These are phyloP conservation scores for Pterocles burchelli DNA, from an alignment of 2,113 vertebrate species.

Conservation along the genomic window DNA sequence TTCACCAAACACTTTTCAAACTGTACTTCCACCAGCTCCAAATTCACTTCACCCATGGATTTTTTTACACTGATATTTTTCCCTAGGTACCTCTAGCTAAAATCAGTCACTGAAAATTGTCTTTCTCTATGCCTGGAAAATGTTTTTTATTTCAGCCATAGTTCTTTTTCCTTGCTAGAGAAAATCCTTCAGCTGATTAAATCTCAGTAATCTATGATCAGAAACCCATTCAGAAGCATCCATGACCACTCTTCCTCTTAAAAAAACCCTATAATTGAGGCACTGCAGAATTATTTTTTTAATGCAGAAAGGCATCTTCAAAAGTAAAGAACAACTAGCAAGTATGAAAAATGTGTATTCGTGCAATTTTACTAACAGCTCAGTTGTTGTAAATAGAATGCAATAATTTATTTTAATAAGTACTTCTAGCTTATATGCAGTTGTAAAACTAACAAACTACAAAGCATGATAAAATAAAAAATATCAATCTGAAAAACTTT, in stretches of 20 bases:
- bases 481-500: not conserved
- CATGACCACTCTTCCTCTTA: not conserved
- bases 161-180: slow-evolving; percentile 23
- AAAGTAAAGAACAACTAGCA: not conserved
- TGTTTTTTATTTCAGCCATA: not conserved
- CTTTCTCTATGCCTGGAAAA: not conserved
- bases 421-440: not conserved
- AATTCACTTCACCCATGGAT: slow-evolving; percentile 12
- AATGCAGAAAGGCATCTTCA: not conserved
- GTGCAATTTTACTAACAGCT: not conserved
- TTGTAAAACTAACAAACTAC: slow-evolving; percentile 15
- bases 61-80: slow-evolving; percentile 9
- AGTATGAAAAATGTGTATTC: not conserved
- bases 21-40: not conserved
- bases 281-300: not conserved
- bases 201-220: slow-evolving; percentile 39
- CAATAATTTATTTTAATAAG: slow-evolving; percentile 28
- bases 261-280: not conserved
- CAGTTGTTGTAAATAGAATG: not conserved
- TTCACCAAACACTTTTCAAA: slow-evolving; percentile 47
- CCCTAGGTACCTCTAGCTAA: not conserved
- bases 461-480: slow-evolving; percentile 33
- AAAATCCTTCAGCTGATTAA: slow-evolving; percentile 21
- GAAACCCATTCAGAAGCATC: not conserved
- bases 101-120: slow-evolving; percentile 56